Conservation (phyloP, 2,113 vertebrate species). For the Bujurquina vittata region DNA sequence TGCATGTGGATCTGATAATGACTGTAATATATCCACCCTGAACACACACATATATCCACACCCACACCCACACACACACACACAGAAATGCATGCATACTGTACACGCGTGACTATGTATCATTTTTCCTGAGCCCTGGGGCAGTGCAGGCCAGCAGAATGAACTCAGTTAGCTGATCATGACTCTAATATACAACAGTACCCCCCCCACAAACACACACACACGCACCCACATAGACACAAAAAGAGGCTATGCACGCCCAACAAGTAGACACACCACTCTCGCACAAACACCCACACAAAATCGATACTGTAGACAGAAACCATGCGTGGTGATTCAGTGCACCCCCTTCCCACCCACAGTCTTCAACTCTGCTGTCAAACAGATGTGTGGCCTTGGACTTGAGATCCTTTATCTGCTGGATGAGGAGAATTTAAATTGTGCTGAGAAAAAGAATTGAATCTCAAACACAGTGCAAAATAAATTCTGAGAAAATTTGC, state of each 20-base stretch:
- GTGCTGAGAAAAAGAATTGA: conserved; percentile 10
- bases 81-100: conserved; percentile 5
- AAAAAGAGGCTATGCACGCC: neutral
- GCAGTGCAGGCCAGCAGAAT: conserved; percentile 25
- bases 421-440: conserved; percentile 37
- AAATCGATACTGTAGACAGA: conserved; percentile 69
- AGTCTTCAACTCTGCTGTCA: conserved; percentile 39
- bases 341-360: conserved; percentile 60
- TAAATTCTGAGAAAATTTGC: neutral
- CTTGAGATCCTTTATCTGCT: conserved; percentile 36
- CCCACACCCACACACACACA: rapidly evolving
- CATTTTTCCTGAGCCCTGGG: conserved; percentile 27
- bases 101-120: conserved; percentile 14
- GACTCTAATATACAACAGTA: conserved; percentile 58
- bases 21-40: conserved; percentile 40
- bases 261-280: conserved; percentile 36
- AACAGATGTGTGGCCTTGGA: conserved; percentile 55
- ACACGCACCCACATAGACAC: conserved; percentile 4
- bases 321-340: conserved; percentile 70
- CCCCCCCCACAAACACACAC: conserved; percentile 33
- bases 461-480: neutral
- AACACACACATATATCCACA: neutral
- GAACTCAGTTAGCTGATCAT: conserved; percentile 62
- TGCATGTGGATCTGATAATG: conserved; percentile 51
- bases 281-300: conserved; percentile 43